Evolutionary conservation across 1,140 invertebrate genomes (phyloP).

Genomic region (Metopolophium dirhodum): DNA sequence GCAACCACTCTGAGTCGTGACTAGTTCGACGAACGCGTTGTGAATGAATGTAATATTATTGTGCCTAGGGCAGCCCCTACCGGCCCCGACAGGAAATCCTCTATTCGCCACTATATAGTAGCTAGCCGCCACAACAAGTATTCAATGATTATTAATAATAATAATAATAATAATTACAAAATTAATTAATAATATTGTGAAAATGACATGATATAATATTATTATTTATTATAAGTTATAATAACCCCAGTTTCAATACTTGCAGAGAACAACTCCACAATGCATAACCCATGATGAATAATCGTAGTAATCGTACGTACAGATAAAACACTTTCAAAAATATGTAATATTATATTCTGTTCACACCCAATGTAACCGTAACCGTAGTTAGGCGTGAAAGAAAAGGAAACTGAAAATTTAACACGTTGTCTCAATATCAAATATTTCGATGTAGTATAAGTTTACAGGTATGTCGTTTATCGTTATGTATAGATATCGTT

Average conservation of each 20-base stretch:
- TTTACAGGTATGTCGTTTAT: too few species aligned
- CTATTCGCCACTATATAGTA: background rate
- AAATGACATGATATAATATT: background rate
- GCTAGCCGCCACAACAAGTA: background rate
- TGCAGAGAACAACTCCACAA: too few species aligned
- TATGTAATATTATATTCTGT: background rate
- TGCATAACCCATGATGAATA: too few species aligned
- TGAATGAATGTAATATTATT: slow-evolving; percentile 6
- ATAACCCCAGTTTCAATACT: too few species aligned
- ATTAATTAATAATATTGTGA: background rate
- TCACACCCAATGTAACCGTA: background rate
- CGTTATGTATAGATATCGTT: too few species aligned
- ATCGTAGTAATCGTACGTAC: background rate
- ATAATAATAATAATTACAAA: background rate
- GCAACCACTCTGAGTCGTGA: slow-evolving; percentile 7
- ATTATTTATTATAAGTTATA: background rate
- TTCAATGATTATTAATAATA: background rate
- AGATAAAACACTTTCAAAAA: background rate
- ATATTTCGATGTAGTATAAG: too few species aligned
- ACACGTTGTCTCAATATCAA: too few species aligned
- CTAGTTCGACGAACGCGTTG: background rate
- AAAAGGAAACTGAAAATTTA: too few species aligned
- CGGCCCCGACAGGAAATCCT: background rate
- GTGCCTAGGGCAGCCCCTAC: background rate
- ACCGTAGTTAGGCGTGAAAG: too few species aligned